phyloP scores from a whole-genome alignment of 2,888 invertebrate species.

The Trissoscelio sp. region DNA sequence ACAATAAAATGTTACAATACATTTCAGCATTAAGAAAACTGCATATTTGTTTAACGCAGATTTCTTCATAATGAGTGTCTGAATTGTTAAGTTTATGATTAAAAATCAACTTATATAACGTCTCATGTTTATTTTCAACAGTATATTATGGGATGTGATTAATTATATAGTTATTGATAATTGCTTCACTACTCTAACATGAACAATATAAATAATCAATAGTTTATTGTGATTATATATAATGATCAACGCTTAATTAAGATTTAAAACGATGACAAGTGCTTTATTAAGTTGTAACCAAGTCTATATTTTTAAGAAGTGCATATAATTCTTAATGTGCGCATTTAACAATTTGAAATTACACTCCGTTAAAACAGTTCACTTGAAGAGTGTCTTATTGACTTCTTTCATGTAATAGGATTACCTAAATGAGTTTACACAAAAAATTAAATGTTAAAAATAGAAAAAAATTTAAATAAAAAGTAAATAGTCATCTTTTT shows the following conservation, averaged over 20 bases:
- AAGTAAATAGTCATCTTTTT: too few relatives aligned
- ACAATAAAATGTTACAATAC: too few relatives aligned
- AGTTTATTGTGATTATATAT: constrained; percentile 12
- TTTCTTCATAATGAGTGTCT: neutral
- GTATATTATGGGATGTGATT: constrained; percentile 22
- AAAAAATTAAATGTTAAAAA: too few relatives aligned
- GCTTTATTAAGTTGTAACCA: constrained; percentile 10
- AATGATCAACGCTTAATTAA: constrained; percentile 23
- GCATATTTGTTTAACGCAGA: neutral
- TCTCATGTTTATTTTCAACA: neutral
- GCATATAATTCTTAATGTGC: neutral
- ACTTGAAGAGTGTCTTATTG: too few relatives aligned
- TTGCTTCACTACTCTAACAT: neutral
- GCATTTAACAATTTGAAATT: too few relatives aligned
- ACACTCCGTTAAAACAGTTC: too few relatives aligned
- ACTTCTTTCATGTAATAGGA: too few relatives aligned
- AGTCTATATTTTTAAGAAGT: neutral
- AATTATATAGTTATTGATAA: constrained; percentile 19
- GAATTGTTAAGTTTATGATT: neutral
- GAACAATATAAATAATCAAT: constrained; percentile 10
- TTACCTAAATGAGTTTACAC: too few relatives aligned
- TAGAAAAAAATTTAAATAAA: too few relatives aligned
- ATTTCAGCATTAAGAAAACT: too few relatives aligned
- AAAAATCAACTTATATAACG: constrained; percentile 6
- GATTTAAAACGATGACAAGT: constrained; percentile 27